These are phyloP conservation scores for Vulpes lagopus DNA, from an alignment of 2,113 vertebrate species.

Conservation along the genomic window DNA sequence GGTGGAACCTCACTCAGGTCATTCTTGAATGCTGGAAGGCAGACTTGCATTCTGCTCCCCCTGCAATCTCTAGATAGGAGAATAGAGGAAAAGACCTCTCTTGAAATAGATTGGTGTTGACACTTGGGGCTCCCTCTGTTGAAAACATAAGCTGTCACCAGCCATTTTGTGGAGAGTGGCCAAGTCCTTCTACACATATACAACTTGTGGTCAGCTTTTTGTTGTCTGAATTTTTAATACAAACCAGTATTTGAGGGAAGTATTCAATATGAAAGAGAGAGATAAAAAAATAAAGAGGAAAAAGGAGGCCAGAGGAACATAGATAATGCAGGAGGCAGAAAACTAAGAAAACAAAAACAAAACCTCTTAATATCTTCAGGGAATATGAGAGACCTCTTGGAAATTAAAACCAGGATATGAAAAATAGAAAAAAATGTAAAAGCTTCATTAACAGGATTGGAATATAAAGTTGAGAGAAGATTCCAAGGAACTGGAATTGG, in stretches of 20 bases:
- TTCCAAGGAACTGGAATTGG: background rate
- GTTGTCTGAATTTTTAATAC: background rate
- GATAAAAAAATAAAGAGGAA: slow-evolving; percentile 6
- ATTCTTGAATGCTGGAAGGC: background rate
- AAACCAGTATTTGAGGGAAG: background rate
- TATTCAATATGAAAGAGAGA: slow-evolving; percentile 17
- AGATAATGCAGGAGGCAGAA: background rate
- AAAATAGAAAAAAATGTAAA: background rate
- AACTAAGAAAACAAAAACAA: background rate
- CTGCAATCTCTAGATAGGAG: background rate
- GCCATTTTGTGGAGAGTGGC: rapidly evolving
- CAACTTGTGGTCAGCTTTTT: background rate
- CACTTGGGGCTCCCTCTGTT: rapidly evolving
- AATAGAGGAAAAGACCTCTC: background rate
- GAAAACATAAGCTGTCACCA: background rate
- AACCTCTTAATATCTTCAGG: background rate
- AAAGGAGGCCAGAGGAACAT: background rate
- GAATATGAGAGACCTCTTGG: background rate
- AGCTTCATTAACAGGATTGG: background rate
- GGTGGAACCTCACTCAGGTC: background rate
- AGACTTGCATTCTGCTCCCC: background rate
- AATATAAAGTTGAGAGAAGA: background rate
- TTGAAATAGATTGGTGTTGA: background rate
- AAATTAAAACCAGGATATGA: background rate
- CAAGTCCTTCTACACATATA: background rate